Percentiles rank a stretch among this genome's conserved stretches.
These are phyloP conservation scores for Labia minor DNA, from an alignment of 2,888 invertebrate species.

Conservation along the genomic window DNA sequence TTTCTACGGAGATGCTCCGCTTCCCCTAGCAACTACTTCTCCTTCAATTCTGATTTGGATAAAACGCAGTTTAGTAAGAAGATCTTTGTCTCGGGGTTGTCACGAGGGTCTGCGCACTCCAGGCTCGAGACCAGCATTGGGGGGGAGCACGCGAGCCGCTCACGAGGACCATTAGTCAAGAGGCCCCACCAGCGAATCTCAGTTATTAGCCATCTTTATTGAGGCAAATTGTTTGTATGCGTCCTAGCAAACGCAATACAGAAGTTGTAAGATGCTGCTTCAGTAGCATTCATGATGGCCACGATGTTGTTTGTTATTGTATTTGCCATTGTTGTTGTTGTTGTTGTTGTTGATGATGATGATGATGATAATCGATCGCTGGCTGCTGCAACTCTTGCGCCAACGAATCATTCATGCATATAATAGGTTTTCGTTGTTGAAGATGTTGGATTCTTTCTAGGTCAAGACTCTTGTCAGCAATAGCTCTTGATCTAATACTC, in stretches of 20 bases:
- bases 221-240: slow-evolving; percentile 3
- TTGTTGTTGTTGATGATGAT: not conserved
- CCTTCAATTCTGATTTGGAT: too few relatives aligned
- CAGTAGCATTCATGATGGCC: slow-evolving; percentile 13
- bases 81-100: not conserved
- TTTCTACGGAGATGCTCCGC: too few relatives aligned
- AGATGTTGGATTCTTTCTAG: not conserved
- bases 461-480: not conserved
- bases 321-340: not conserved
- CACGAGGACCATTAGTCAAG: slow-evolving; percentile 7
- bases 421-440: not conserved
- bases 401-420: slow-evolving; percentile 2
- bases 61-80: not conserved
- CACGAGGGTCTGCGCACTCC: not conserved
- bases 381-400: slow-evolving; percentile 8
- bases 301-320: not conserved
- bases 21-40: too few relatives aligned
- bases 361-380: not conserved
- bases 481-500: not conserved
- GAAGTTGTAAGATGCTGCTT: not conserved
- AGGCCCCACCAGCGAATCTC: not conserved
- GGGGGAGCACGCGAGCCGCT: not conserved
- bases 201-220: slow-evolving; percentile 13
- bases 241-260: not conserved
- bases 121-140: not conserved